phyloP scores from a whole-genome alignment of 2,113 vertebrate species.

The Cacatua alba region DNA sequence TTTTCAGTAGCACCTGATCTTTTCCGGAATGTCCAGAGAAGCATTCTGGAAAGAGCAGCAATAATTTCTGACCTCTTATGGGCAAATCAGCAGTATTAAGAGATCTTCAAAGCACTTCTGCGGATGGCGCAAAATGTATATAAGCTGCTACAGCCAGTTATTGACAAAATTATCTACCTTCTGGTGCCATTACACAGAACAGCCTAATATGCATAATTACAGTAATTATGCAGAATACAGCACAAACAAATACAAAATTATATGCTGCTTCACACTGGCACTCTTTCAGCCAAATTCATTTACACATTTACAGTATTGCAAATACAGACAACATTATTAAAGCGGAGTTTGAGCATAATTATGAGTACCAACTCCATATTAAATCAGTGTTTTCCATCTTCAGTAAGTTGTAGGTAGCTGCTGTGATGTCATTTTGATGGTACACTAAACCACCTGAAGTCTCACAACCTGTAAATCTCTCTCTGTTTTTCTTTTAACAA shows the following conservation, averaged over 20 bases:
- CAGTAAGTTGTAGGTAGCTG: background rate
- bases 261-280: constrained; percentile 40
- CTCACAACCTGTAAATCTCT: background rate
- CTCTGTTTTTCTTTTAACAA: background rate
- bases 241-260: constrained; percentile 67
- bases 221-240: constrained; percentile 51
- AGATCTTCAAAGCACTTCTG: constrained; percentile 46
- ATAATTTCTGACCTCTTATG: constrained; percentile 45
- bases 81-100: constrained; percentile 47
- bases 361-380: background rate
- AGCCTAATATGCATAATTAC: constrained; percentile 67
- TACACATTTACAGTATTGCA: constrained; percentile 41
- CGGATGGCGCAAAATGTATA: constrained; percentile 32
- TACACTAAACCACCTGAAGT: background rate
- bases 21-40: background rate
- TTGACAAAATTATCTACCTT: constrained; percentile 62
- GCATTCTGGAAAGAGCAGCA: constrained; percentile 7
- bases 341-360: constrained; percentile 31
- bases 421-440: background rate
- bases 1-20: background rate
- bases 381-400: constrained; percentile 24
- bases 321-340: constrained; percentile 33
- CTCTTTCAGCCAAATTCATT: constrained; percentile 50
- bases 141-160: constrained; percentile 31
- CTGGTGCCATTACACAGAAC: constrained; percentile 56